These are phyloP conservation scores for Danio choprae DNA, from an alignment of 2,797 vertebrate genomes.

Conservation along the genomic window DNA sequence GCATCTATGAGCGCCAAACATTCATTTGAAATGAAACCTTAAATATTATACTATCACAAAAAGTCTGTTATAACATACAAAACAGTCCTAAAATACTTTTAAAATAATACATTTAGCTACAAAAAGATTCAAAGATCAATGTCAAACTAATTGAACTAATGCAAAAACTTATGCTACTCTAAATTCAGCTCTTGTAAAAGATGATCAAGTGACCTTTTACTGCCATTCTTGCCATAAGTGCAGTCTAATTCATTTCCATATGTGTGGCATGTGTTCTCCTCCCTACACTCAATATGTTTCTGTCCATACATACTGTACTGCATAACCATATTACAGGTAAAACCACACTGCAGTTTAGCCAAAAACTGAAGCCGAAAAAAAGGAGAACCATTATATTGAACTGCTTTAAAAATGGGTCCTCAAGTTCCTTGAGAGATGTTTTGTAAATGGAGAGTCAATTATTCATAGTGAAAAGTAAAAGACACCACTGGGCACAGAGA, in stretches of 20 bases:
- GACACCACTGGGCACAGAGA: slow-evolving; percentile 10
- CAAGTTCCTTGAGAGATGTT: slow-evolving; percentile 35
- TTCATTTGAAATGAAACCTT: too few relatives aligned
- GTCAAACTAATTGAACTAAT: not conserved
- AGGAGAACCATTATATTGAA: not conserved
- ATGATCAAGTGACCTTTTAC: not conserved
- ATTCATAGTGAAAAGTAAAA: slow-evolving; percentile 31
- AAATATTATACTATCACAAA: not conserved
- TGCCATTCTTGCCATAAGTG: not conserved
- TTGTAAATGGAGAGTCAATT: slow-evolving; percentile 40
- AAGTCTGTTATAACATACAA: not conserved
- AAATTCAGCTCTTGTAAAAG: not conserved
- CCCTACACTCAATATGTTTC: not conserved
- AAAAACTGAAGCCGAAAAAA: slow-evolving; percentile 21
- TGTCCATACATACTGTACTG: not conserved
- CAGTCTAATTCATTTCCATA: not conserved
- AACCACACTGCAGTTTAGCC: not conserved
- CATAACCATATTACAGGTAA: not conserved
- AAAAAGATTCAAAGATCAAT: not conserved
- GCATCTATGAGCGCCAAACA: too few relatives aligned
- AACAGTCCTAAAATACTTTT: not conserved
- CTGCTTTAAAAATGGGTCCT: slow-evolving; percentile 19
- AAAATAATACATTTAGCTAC: slow-evolving; percentile 4
- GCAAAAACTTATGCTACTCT: not conserved
- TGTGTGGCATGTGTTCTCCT: not conserved